Evolutionary conservation across 2,113 vertebrate species (phyloP).

Genomic region (Cricetomys ansorgei): DNA sequence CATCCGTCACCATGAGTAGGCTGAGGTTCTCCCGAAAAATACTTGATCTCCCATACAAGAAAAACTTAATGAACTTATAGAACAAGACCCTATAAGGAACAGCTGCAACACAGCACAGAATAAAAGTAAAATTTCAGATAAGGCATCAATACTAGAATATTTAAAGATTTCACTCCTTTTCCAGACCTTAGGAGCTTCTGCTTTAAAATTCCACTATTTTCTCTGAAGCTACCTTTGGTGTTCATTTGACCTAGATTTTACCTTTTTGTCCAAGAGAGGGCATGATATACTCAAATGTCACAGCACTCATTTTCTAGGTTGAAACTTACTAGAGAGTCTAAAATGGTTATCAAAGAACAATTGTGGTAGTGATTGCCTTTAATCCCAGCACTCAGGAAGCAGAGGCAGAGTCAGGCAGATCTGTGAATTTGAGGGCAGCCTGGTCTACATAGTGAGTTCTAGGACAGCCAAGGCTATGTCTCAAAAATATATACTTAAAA

Average conservation of each 20-base stretch:
- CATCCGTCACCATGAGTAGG: background rate
- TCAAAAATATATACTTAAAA: background rate
- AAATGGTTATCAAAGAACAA: background rate
- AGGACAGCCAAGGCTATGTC: background rate
- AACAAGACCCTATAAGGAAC: background rate
- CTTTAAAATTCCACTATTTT: background rate
- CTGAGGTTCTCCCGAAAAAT: background rate
- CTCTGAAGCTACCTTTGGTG: background rate
- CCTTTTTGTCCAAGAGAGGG: background rate
- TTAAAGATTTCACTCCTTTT: background rate
- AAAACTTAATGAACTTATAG: background rate
- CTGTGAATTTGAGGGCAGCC: background rate
- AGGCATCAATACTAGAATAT: background rate
- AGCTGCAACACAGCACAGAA: background rate
- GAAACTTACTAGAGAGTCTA: background rate
- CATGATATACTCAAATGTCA: background rate
- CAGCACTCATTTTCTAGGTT: background rate
- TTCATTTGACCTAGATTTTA: conserved; percentile 1
- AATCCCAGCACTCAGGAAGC: background rate
- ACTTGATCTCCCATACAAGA: background rate
- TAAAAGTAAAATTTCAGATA: background rate
- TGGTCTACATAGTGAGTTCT: background rate
- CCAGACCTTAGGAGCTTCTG: background rate
- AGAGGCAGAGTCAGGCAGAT: background rate
- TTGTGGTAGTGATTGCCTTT: background rate